A percentile compares a stretch with the other conserved stretches of the same genome.
These are phyloP conservation scores for Ia io DNA, from an alignment of 2,113 vertebrate species.

Conservation along the genomic window DNA sequence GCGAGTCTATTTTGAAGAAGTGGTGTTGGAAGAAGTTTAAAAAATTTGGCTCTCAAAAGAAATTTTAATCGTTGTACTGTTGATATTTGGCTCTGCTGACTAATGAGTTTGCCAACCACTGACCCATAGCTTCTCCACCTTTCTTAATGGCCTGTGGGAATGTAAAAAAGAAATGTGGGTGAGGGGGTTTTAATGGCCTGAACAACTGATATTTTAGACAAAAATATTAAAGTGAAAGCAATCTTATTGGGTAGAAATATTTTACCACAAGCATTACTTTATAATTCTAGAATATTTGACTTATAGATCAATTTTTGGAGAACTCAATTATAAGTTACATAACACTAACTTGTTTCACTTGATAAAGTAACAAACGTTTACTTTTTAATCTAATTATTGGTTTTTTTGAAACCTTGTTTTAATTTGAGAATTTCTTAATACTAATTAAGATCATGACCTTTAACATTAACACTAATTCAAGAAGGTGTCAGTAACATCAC, in stretches of 20 bases:
- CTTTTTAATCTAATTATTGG: background rate
- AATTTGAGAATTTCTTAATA: slow-evolving; percentile 29
- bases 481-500: background rate
- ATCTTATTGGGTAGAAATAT: background rate
- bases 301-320: slow-evolving; percentile 29
- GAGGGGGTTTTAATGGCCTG: background rate
- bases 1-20: too few relatives aligned
- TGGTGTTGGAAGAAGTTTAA: too few relatives aligned
- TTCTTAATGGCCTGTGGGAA: background rate
- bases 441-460: background rate
- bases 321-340: background rate
- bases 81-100: too few relatives aligned
- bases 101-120: too few relatives aligned
- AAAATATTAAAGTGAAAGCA: slow-evolving; percentile 36
- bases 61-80: too few relatives aligned
- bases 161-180: background rate
- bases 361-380: slow-evolving; percentile 6
- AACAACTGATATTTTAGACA: background rate
- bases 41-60: too few relatives aligned
- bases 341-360: slow-evolving; percentile 24
- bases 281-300: slow-evolving; percentile 8
- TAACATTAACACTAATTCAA: slow-evolving; percentile 11
- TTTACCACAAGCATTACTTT: background rate
- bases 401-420: background rate
- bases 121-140: background rate